A percentile compares a stretch with the other conserved stretches of the same genome.
Evolutionary conservation across 2,797 vertebrate species (phyloP).

Genomic region (Anguilla obscura): DNA sequence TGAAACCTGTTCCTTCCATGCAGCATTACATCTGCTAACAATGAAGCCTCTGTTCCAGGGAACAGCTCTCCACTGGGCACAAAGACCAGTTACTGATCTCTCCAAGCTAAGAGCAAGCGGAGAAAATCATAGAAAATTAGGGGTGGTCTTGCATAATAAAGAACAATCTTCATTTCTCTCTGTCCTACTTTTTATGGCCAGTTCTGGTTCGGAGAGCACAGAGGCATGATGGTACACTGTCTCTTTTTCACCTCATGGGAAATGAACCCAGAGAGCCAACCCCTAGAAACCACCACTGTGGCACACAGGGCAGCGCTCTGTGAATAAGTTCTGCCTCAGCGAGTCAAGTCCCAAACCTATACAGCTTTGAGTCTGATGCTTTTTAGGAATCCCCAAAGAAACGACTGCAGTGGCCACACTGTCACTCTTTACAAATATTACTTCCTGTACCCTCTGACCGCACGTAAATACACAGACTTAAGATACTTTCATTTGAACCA

Average conservation of each 20-base stretch:
- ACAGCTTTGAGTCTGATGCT: not conserved
- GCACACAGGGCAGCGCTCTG: not conserved
- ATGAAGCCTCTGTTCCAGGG: slow-evolving; percentile 7
- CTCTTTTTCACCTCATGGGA: not conserved
- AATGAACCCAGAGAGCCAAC: not conserved
- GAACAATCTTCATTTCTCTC: slow-evolving; percentile 7
- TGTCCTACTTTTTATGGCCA: not conserved
- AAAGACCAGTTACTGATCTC: not conserved
- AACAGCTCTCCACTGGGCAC: not conserved
- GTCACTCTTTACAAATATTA: not conserved
- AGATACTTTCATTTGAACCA: too few relatives aligned
- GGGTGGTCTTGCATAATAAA: not conserved
- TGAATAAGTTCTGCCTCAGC: not conserved
- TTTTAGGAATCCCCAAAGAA: not conserved
- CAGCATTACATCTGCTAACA: slow-evolving; percentile 19
- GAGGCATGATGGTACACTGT: not conserved
- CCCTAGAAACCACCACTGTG: not conserved
- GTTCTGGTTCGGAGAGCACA: not conserved
- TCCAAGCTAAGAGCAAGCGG: not conserved
- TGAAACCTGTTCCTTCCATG: not conserved
- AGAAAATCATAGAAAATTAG: slow-evolving; percentile 13
- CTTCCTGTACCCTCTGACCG: not conserved
- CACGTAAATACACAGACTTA: not conserved
- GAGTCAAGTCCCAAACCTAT: not conserved
- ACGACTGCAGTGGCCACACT: not conserved